phyloP scores from a whole-genome alignment of 2,113 vertebrate species.

The Chiloscyllium plagiosum region DNA sequence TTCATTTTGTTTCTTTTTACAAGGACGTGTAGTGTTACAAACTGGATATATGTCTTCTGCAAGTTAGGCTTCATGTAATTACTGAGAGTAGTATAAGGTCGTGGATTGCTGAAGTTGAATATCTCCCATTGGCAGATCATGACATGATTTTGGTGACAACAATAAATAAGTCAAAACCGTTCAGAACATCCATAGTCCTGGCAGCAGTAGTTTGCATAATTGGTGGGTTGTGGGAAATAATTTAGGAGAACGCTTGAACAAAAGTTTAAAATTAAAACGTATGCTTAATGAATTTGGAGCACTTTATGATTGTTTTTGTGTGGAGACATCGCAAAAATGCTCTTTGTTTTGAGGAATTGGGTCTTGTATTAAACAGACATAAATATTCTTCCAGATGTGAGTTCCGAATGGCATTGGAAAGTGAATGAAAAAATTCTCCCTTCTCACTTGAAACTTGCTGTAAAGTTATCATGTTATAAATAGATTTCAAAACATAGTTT shows the following conservation, averaged over 20 bases:
- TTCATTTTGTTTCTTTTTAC: not conserved
- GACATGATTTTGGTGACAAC: not conserved
- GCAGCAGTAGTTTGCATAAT: not conserved
- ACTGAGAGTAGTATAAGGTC: not conserved
- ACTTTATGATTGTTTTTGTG: not conserved
- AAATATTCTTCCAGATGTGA: not conserved
- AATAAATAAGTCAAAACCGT: not conserved
- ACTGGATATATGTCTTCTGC: not conserved
- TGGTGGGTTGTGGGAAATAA: not conserved
- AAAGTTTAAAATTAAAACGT: not conserved
- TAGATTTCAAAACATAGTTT: too few relatives aligned
- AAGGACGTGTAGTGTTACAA: not conserved
- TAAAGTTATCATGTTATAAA: not conserved
- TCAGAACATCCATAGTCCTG: not conserved
- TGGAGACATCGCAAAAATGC: not conserved
- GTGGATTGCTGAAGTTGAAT: not conserved
- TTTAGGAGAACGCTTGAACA: not conserved
- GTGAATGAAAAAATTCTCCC: not conserved
- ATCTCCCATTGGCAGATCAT: not conserved
- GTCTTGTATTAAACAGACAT: not conserved
- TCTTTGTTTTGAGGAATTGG: not conserved
- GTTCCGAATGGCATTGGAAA: not conserved
- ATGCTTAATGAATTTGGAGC: not conserved
- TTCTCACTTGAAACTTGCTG: not conserved
- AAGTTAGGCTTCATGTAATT: not conserved